phyloP scores from a whole-genome alignment of 2,113 vertebrate species.

The Mastomys natalensis region DNA sequence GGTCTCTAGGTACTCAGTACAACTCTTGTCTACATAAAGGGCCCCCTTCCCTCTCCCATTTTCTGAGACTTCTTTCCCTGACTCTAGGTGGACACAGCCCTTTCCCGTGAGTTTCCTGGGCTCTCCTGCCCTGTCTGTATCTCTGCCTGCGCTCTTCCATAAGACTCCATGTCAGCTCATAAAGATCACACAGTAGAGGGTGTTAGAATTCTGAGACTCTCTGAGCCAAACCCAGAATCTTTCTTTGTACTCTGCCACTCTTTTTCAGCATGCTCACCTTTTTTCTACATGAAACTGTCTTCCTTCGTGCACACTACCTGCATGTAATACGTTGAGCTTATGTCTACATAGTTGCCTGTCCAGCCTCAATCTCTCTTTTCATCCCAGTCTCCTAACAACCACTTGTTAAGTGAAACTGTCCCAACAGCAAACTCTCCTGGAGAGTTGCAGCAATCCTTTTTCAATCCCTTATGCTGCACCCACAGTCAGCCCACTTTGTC shows the following conservation, averaged over 20 bases:
- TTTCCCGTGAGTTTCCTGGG: background rate
- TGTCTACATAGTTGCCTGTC: background rate
- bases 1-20: too few species aligned
- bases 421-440: background rate
- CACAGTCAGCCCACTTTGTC: too few species aligned
- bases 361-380: background rate
- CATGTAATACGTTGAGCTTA: accelerated
- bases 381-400: background rate
- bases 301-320: accelerated
- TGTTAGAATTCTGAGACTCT: accelerated
- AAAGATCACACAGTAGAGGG: background rate
- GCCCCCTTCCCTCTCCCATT: background rate
- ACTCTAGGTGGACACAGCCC: background rate
- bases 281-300: background rate
- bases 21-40: too few species aligned
- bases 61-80: background rate
- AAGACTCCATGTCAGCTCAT: too few species aligned
- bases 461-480: too few species aligned
- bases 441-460: too few species aligned
- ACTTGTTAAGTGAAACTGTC: background rate
- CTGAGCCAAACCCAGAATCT: accelerated
- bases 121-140: background rate
- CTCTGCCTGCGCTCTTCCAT: too few species aligned
- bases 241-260: background rate
- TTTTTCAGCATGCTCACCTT: too few species aligned